Conservation (phyloP, 2,888 invertebrate species). For the Holacanthella duospinosa region DNA sequence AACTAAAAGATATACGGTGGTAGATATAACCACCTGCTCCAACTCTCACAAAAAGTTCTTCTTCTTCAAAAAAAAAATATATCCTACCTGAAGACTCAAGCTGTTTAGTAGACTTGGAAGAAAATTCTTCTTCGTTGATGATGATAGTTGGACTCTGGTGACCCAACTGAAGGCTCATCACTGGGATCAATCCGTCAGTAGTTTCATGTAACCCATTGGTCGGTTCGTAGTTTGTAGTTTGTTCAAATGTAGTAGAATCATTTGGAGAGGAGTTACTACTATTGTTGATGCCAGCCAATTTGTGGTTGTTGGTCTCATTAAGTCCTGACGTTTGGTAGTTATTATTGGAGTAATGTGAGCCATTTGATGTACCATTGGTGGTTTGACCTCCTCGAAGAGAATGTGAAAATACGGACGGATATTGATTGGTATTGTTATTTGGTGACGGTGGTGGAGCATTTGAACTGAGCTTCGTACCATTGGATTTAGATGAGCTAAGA, state of each 20-base stretch:
- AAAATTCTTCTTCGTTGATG: not conserved
- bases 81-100: not conserved
- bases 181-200: no score
- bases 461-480: not conserved
- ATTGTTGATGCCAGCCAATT: not conserved
- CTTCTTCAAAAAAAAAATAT: no score
- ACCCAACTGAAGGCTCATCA: not conserved
- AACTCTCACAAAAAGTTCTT: no score
- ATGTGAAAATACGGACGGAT: not conserved
- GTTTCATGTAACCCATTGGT: not conserved
- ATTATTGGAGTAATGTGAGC: not conserved
- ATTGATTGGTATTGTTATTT: not conserved
- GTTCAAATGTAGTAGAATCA: no score
- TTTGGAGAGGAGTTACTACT: not conserved
- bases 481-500: no score
- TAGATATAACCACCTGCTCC: no score
- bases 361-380: not conserved
- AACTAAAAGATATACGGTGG: no score
- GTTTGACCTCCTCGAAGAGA: no score
- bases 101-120: not conserved
- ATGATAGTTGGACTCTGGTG: not conserved
- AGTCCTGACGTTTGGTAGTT: not conserved
- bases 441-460: not conserved
- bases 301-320: not conserved
- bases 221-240: no score